A percentile compares a stretch with the other conserved stretches of the same genome.
These are phyloP conservation scores for Girardia tigrina DNA, from an alignment of 2,888 invertebrate species.

Conservation along the genomic window DNA sequence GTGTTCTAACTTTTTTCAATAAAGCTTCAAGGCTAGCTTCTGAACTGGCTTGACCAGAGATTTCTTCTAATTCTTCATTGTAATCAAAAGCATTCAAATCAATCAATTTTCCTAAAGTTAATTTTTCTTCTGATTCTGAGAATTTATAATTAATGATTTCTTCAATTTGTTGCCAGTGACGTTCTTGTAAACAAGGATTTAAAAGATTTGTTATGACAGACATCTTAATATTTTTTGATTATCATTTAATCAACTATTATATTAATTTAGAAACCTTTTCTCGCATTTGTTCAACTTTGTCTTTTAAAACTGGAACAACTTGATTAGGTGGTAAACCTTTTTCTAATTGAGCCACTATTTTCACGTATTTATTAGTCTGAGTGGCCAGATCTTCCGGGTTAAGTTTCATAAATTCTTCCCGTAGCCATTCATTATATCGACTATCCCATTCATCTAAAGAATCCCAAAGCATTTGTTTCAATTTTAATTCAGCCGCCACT, in stretches of 20 bases:
- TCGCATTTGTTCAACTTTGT: conserved; percentile 64
- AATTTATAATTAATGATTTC: conserved; percentile 58
- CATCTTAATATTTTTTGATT: conserved; percentile 39
- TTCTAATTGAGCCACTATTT: conserved; percentile 64
- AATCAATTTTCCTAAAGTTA: conserved; percentile 61
- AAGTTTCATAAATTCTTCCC: conserved; percentile 52
- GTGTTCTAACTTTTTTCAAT: conserved; percentile 58
- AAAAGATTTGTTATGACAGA: conserved; percentile 67
- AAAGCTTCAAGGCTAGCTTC: conserved; percentile 68
- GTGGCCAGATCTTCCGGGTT: conserved; percentile 63
- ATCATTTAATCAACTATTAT: not conserved
- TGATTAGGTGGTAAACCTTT: conserved; percentile 69
- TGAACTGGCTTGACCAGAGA: conserved; percentile 73
- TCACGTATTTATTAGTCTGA: conserved; percentile 59
- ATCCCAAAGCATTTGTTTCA: conserved; percentile 68
- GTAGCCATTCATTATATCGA: conserved; percentile 59
- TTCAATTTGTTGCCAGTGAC: conserved; percentile 75
- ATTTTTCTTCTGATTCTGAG: conserved; percentile 59
- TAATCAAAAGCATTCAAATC: conserved; percentile 63
- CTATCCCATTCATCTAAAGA: conserved; percentile 64
- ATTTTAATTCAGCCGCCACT: conserved; percentile 64
- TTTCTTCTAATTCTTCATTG: conserved; percentile 64
- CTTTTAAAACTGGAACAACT: conserved; percentile 64
- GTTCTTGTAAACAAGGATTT: conserved; percentile 63
- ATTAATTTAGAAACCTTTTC: conserved; percentile 57